Base-by-base conservation (phyloP, 2,113 vertebrate species). In the Sarotherodon lohbergeri region DNA sequence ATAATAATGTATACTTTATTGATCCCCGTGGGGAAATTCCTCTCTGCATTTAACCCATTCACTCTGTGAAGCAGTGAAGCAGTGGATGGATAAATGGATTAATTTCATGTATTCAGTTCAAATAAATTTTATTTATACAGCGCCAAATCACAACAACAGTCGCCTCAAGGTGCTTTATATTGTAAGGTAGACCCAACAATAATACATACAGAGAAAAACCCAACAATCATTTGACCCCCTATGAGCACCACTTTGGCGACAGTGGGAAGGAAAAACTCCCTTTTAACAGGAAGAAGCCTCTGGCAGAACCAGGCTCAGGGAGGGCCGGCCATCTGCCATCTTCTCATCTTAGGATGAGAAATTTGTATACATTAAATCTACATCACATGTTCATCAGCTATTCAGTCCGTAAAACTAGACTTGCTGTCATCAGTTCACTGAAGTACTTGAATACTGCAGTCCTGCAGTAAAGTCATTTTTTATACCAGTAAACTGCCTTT, bases 261-360 rank as follows among this genome's bases (percentile, higher is more conserved):
- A 32, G 29, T 32, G 29, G 29, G 29, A 32, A 32, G 29, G 29
- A 32, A 32, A 32, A 32, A 32, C 29, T 32, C 29, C 5, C 29
- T 32, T 32, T 32, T 32, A 32, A 32, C 29, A 32, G 29, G 29
- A 32, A 32, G 5, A 22, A 22, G 22, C 22, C 22, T 22, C 22
- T 0, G 2, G 4, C 32, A 66, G 6, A 66, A 36, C 61, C 32
- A 66, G 32, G 32, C 0, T 66, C 61, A 2, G 10, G 17, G 17
- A 66, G 61, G 61, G 59, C 32, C 32, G 5, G 2, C 17, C 59
- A 3, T 32, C 3, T 27, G 27, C 27, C 27, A 27, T 27, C 27
- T 27, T 27, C 3, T 27, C 27, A 27, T 27, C 1, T 27, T 68
- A 41, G 36, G 12, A 71, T 43, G 36, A 71, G 3, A 22, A 41